Evolutionary conservation across 2,113 vertebrate species (phyloP).

Genomic region (Menura novaehollandiae): DNA sequence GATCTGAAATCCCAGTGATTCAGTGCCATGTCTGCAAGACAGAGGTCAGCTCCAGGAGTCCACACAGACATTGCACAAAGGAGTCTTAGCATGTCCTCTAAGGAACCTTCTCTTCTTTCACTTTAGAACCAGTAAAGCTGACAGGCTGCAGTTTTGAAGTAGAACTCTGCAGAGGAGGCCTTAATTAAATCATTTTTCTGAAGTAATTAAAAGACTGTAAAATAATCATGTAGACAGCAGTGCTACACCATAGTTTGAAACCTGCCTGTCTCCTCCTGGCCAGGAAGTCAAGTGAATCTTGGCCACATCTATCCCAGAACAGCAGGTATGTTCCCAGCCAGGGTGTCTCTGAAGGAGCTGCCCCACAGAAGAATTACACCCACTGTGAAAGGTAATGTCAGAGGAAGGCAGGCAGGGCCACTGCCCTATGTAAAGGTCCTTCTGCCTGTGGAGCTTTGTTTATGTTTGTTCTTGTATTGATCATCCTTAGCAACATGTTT

Average conservation of each 20-base stretch:
- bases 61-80: not conserved
- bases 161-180: not conserved
- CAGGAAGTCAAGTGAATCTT: not conserved
- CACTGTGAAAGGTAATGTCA: not conserved
- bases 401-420: not conserved
- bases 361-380: not conserved
- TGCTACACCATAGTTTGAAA: not conserved
- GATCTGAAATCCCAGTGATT: not conserved
- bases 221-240: not conserved
- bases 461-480: not conserved
- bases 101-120: not conserved
- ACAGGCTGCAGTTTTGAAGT: not conserved
- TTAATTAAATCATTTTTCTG: slow-evolving; percentile 45
- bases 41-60: not conserved
- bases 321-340: not conserved
- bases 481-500: not conserved
- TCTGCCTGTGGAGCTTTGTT: not conserved
- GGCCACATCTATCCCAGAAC: not conserved
- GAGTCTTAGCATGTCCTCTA: not conserved
- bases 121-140: not conserved
- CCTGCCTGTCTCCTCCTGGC: not conserved
- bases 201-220: slow-evolving; percentile 36
- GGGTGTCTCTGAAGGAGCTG: not conserved
- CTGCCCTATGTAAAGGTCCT: not conserved
- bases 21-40: not conserved